Base-by-base conservation (phyloP, 2,888 invertebrate species). In the Lithophane ornitopus region DNA sequence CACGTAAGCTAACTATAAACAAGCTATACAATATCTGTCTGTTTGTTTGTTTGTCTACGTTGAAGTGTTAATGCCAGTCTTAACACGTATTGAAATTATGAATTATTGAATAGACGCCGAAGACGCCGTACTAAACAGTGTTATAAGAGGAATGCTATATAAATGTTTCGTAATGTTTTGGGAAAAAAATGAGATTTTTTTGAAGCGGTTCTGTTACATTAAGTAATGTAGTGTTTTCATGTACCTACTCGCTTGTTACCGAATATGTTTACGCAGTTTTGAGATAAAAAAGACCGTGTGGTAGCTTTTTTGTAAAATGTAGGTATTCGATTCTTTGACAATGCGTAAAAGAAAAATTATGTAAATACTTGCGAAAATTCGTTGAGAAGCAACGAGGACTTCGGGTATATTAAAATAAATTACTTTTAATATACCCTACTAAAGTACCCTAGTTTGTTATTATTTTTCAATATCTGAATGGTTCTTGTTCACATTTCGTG, bases 1-100 rank as follows among this genome's bases (percentile, higher is more conserved):
- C 76, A 79, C 86, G 67, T 86, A 85, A 86, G 77, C 85, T 87
- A 83, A 83, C 52, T 67, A 78, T 86, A 81, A 62, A 59, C 41
- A 65, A 76, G 63, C 70, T 80, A 67, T 65, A 85, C 81, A 79
- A 81, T n/a, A 77, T 81, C 72, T 74, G 85, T 82, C 46, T 86
- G 93, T 93, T 90, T 93, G 94, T 94, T 92, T 94, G 93, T 94
- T 93, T 94, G 92, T 86, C 89, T 89, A 80, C 87, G 90, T 92
- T 87, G 89, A 93, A 92, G 94, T 94, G 95, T 94, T 94, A 94
- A 94, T 94, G 92, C 81, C 88, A 94, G 91, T 92, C 94, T 94
- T 93, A 90, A 91, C 94, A 95, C 94, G 94, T 94, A 90, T 91
- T 86, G 88, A 88, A 90, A 91, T 93, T 87, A 95, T 95, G 95